A percentile compares a stretch with the other conserved stretches of the same genome.
phyloP scores from a whole-genome alignment of 2,113 vertebrate genomes.

The Epinephelus cyanopodus region DNA sequence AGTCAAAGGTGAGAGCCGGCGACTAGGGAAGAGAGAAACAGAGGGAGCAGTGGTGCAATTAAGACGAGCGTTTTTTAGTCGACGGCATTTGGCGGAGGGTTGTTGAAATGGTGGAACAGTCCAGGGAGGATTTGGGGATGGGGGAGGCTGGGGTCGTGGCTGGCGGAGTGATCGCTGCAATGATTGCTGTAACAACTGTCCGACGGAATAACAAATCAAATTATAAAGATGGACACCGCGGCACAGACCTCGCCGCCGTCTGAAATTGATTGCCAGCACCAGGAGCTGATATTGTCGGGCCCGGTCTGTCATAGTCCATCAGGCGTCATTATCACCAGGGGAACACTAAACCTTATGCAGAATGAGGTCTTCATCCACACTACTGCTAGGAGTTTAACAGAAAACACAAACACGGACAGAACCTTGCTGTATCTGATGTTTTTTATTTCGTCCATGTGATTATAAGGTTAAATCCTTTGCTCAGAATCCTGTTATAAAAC shows the following conservation, averaged over 20 bases:
- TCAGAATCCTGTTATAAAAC: not conserved
- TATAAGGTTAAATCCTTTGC: not conserved
- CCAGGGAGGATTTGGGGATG: constrained; percentile 42
- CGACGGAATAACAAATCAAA: constrained; percentile 83
- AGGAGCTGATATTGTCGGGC: constrained; percentile 71
- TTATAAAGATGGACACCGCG: constrained; percentile 77
- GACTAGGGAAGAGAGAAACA: constrained; percentile 24
- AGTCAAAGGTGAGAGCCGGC: constrained; percentile 64
- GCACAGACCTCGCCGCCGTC: constrained; percentile 61
- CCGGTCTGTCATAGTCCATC: constrained; percentile 80
- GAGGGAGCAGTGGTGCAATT: constrained; percentile 43
- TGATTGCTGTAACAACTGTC: constrained; percentile 81
- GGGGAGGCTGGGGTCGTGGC: constrained; percentile 36
- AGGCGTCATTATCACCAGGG: constrained; percentile 77
- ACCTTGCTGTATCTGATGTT: not conserved
- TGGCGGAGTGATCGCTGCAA: constrained; percentile 67
- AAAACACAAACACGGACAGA: constrained; percentile 28
- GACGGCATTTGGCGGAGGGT: constrained; percentile 41
- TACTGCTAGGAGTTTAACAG: constrained; percentile 5
- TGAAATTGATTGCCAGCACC: constrained; percentile 79
- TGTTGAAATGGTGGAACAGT: constrained; percentile 34
- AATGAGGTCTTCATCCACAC: constrained; percentile 49
- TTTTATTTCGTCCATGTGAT: constrained; percentile 9
- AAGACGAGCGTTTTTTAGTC: constrained; percentile 47
- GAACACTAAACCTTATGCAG: constrained; percentile 69